Conservation (phyloP, 2,888 invertebrate species). For the Synanthedon vespiformis region DNA sequence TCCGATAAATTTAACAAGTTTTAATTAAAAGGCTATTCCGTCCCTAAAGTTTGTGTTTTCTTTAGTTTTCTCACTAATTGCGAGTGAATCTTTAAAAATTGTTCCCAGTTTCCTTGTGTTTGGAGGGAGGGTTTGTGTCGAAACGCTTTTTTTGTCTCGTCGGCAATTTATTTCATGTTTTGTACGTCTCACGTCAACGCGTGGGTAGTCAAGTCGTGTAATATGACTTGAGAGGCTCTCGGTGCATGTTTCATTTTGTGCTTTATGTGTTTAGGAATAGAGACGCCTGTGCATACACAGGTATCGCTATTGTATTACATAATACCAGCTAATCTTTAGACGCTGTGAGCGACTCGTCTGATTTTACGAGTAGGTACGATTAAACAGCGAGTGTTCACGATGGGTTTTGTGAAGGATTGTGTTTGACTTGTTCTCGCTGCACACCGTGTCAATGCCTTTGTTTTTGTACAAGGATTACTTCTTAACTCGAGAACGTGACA, state of each 20-base stretch:
- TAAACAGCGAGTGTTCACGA: constrained; percentile 7
- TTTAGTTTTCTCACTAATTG: neutral
- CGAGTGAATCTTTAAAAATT: neutral
- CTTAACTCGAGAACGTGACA: constrained; percentile 4
- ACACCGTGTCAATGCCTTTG: constrained; percentile 6
- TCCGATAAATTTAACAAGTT: neutral
- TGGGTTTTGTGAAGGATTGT: constrained; percentile 3
- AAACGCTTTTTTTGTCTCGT: constrained; percentile 25
- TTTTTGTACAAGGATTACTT: constrained; percentile 5
- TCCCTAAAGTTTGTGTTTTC: neutral
- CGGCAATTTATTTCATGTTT: constrained; percentile 25
- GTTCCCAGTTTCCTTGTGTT: neutral
- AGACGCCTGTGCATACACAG: constrained; percentile 12
- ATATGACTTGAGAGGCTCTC: neutral
- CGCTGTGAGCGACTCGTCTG: constrained; percentile 6
- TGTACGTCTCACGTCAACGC: constrained; percentile 11
- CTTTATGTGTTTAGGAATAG: neutral
- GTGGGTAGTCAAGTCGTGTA: constrained; percentile 7
- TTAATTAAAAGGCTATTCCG: neutral
- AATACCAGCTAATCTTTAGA: constrained; percentile 4
- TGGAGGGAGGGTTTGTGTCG: constrained; percentile 13
- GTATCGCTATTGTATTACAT: constrained; percentile 10
- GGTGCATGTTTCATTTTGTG: neutral
- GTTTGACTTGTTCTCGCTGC: constrained; percentile 3
- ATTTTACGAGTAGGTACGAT: constrained; percentile 8